These are phyloP conservation scores for Acleris holmiana DNA, from an alignment of 2,888 invertebrate species.

Conservation along the genomic window DNA sequence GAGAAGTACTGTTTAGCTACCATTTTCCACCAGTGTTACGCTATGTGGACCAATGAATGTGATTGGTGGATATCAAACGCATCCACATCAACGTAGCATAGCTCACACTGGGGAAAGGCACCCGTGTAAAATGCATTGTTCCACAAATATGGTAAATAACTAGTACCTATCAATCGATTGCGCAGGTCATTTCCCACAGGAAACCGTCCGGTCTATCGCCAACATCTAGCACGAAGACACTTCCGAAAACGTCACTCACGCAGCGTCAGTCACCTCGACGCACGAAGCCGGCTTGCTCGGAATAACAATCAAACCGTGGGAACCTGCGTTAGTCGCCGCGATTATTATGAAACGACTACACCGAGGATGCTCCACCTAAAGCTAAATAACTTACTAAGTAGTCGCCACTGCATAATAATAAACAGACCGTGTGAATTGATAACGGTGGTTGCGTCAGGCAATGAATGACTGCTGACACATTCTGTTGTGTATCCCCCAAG, in stretches of 20 bases:
- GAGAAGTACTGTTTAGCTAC: too few species aligned
- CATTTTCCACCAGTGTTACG: too few species aligned
- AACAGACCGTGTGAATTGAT: constrained; percentile 64
- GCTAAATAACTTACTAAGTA: constrained; percentile 53
- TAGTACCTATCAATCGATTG: not conserved
- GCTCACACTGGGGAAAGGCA: too few species aligned
- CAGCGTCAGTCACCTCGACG: constrained; percentile 52
- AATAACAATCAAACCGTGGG: constrained; percentile 80
- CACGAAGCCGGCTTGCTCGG: constrained; percentile 65
- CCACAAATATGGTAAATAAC: not conserved
- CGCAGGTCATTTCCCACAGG: constrained; percentile 22
- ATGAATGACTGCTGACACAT: constrained; percentile 56
- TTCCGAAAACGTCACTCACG: constrained; percentile 64
- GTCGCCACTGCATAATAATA: constrained; percentile 52
- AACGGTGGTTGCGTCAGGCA: constrained; percentile 67
- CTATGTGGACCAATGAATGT: too few species aligned
- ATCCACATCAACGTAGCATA: too few species aligned
- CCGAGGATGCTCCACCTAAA: constrained; percentile 60
- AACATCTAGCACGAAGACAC: constrained; percentile 43
- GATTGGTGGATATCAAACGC: too few species aligned
- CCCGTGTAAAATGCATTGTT: too few species aligned
- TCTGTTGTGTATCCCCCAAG: constrained; percentile 35
- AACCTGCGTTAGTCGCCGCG: constrained; percentile 65
- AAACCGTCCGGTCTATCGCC: constrained; percentile 20
- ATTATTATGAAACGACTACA: constrained; percentile 71